A percentile compares a stretch with the other conserved stretches of the same genome.
Evolutionary conservation across 2,888 invertebrate genomes (phyloP).

Genomic region (Pyrgus malvae): DNA sequence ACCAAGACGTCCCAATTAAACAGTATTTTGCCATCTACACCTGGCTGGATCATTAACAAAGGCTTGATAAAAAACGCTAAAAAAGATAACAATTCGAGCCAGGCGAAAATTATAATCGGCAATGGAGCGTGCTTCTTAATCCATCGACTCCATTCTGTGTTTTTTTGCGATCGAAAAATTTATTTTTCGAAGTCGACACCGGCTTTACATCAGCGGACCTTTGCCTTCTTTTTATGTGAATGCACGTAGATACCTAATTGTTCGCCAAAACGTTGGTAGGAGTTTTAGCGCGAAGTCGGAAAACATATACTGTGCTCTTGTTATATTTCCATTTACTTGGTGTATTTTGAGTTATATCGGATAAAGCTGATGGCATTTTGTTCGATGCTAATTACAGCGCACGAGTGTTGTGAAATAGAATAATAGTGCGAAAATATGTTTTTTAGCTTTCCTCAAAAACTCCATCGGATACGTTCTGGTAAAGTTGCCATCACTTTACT

Average conservation of each 20-base stretch:
- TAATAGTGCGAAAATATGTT: too few relatives aligned
- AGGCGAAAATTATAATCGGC: conserved; percentile 68
- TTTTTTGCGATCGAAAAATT: conserved; percentile 43
- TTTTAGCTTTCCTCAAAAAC: too few relatives aligned
- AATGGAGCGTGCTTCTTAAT: conserved; percentile 72
- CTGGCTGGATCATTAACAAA: conserved; percentile 54
- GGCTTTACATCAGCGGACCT: conserved; percentile 51
- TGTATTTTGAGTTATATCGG: too few relatives aligned
- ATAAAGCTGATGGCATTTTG: too few relatives aligned
- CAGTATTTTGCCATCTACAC: conserved; percentile 58
- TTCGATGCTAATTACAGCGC: too few relatives aligned
- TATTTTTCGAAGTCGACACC: conserved; percentile 42
- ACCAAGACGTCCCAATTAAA: conserved; percentile 65
- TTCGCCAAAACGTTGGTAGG: neutral
- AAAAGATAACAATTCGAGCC: conserved; percentile 48
- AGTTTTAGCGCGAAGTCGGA: too few relatives aligned
- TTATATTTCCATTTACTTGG: too few relatives aligned
- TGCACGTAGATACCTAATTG: conserved; percentile 30
- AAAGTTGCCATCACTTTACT: too few relatives aligned
- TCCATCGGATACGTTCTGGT: too few relatives aligned
- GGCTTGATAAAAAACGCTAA: conserved; percentile 42
- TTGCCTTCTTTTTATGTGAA: conserved; percentile 45
- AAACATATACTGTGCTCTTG: too few relatives aligned
- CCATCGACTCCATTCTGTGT: conserved; percentile 50
- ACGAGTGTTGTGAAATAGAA: too few relatives aligned